Base-by-base conservation (phyloP, 2,888 invertebrate species). In the Drosophila recens region DNA sequence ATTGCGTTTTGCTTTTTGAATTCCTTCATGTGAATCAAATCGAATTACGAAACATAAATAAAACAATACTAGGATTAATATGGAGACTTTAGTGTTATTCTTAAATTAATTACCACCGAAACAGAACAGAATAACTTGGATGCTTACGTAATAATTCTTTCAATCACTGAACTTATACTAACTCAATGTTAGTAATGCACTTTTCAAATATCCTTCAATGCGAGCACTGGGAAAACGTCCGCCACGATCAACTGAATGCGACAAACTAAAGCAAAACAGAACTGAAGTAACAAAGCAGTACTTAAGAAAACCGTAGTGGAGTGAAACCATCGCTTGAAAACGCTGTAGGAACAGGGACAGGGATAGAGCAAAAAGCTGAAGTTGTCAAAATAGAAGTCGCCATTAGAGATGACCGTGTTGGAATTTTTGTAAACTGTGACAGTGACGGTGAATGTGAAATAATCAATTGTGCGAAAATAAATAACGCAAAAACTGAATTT, bases 251-350 rank as follows among this genome's bases (percentile, higher is more conserved):
- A 54, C n/a, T n/a, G 34, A 61, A 15, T 45, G 49, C 49, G 43
- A 61, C 51, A 38, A 51, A 79, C 68, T 79, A 8, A 61, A 23
- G 4, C 8, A 2, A 8, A 51, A 17, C 10, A 45, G 17, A 27
- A 10, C 27, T 13, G 17, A 30, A 30, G 9, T 11, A 10, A 15
- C n/a, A 34, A 27, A 58, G 15, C 23, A 33, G 38, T 48, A 30
- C 27, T 27, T 27, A 36, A 9, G 11, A 6, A 23, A 23, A 59
- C 8, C 13, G 34, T 34, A 11, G 23, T 11, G 27, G 9, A 53
- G 10, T 5, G 9, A 1, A 10, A 40, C 15, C n/a, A 5, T 23
- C 2, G 38, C 8, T 34, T 9, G n/a, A 23, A 17, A 13, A 38
- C 15, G 9, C 11, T 30, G 38, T 48, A 57, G 43, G 13, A 42